Conservation (phyloP, 2,113 vertebrate species). For the Dermatemys mawii region DNA sequence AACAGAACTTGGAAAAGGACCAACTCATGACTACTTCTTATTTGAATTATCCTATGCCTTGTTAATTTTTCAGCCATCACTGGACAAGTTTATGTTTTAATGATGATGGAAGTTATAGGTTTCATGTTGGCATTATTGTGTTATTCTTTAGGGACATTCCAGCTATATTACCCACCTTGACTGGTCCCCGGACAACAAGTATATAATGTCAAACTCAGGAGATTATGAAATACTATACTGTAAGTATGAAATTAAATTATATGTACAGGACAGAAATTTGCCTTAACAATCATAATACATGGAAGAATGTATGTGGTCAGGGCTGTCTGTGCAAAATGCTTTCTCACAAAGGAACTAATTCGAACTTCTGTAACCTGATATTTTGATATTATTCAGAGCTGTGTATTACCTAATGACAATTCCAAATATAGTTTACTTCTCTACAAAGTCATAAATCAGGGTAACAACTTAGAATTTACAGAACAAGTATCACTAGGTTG, state of each 20-base stretch:
- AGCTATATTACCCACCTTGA: constrained; percentile 99
- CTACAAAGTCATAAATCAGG: constrained; percentile 69
- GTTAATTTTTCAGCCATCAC: not conserved
- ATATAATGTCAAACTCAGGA: constrained; percentile 99
- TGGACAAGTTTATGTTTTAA: not conserved
- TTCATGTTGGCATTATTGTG: not conserved
- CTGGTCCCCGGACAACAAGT: constrained; percentile 98
- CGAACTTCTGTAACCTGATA: constrained; percentile 65
- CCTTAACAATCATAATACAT: constrained; percentile 18
- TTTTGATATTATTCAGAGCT: constrained; percentile 66
- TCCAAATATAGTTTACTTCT: constrained; percentile 71
- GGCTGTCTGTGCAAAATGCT: not conserved
- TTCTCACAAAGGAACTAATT: constrained; percentile 42
- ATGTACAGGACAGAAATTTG: constrained; percentile 17
- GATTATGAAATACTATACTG: constrained; percentile 99
- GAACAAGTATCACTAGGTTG: not conserved
- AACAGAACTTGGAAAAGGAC: not conserved
- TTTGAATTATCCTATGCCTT: not conserved
- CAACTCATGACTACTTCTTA: not conserved
- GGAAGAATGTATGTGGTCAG: not conserved
- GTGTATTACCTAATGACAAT: constrained; percentile 52
- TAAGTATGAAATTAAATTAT: constrained; percentile 81
- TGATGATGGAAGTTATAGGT: not conserved
- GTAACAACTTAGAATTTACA: constrained; percentile 33
- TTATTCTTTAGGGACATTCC: constrained; percentile 92